phyloP scores from a whole-genome alignment of 2,888 invertebrate species.

The Scrobipalpa costella region DNA sequence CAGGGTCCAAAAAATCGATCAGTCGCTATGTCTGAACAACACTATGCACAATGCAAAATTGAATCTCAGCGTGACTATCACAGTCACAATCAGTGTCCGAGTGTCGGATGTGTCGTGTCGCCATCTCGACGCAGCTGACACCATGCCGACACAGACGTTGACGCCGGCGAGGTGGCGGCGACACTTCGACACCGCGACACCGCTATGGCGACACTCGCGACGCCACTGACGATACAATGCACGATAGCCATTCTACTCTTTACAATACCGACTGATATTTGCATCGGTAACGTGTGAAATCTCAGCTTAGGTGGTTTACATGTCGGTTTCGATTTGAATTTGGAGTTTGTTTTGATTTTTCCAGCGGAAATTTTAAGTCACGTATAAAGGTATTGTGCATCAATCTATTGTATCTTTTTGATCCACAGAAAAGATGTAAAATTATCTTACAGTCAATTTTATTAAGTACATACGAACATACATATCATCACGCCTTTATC shows the following conservation, averaged over 20 bases:
- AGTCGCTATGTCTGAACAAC: conserved; percentile 47
- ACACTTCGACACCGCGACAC: conserved; percentile 29
- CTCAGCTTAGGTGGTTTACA: conserved; percentile 28
- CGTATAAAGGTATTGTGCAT: no score
- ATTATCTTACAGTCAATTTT: no score
- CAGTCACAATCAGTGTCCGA: conserved; percentile 65
- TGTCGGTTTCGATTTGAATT: conserved; percentile 26
- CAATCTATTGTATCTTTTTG: no score
- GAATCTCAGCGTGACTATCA: conserved; percentile 63
- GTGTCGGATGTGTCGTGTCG: conserved; percentile 44
- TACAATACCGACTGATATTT: conserved; percentile 63
- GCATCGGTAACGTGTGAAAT: conserved; percentile 58
- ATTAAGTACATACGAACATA: no score
- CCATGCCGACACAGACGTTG: conserved; percentile 33
- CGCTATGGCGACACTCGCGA: neutral
- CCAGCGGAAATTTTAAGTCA: neutral
- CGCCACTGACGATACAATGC: conserved; percentile 45
- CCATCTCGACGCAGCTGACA: conserved; percentile 35
- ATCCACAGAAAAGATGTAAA: no score
- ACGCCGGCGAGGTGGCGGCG: conserved; percentile 47
- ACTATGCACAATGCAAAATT: conserved; percentile 56
- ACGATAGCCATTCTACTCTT: conserved; percentile 55
- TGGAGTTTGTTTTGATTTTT: neutral
- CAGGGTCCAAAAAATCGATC: conserved; percentile 37
- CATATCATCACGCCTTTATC: no score